Conservation (phyloP, 2,113 vertebrate genomes). For the Catagonus wagneri region DNA sequence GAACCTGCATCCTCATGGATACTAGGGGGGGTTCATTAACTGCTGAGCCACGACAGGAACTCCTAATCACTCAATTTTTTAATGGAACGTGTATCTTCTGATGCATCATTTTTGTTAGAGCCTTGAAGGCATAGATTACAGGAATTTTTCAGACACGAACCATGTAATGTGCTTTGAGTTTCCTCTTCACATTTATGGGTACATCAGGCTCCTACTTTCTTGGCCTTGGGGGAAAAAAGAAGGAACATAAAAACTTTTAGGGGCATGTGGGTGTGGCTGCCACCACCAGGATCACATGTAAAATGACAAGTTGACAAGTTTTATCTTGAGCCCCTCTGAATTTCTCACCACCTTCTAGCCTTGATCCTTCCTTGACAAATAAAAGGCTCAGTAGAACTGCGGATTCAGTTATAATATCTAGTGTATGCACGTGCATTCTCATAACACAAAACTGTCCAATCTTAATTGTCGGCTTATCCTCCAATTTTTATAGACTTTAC, state of each 20-base stretch:
- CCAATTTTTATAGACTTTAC: background rate
- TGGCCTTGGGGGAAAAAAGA: background rate
- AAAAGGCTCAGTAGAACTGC: background rate
- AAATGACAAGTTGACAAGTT: background rate
- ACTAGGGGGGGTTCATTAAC: too few species aligned
- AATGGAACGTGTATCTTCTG: background rate
- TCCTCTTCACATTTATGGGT: background rate
- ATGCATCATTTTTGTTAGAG: rapidly evolving
- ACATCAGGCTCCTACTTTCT: background rate
- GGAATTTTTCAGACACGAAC: background rate
- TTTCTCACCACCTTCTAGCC: background rate
- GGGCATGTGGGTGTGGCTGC: background rate
- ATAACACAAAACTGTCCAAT: background rate
- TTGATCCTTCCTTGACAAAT: background rate
- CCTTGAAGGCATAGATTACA: background rate
- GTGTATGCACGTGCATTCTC: background rate
- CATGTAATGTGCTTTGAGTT: background rate
- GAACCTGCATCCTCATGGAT: too few species aligned
- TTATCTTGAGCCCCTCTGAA: background rate
- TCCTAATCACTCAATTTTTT: background rate
- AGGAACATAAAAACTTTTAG: background rate
- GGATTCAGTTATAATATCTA: background rate
- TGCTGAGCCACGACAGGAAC: background rate
- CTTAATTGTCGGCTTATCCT: background rate
- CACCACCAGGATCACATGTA: background rate